Percentiles rank a stretch among this genome's conserved stretches.
These are phyloP conservation scores for Thomomys bottae DNA, from an alignment of 2,113 vertebrate genomes.

Conservation along the genomic window DNA sequence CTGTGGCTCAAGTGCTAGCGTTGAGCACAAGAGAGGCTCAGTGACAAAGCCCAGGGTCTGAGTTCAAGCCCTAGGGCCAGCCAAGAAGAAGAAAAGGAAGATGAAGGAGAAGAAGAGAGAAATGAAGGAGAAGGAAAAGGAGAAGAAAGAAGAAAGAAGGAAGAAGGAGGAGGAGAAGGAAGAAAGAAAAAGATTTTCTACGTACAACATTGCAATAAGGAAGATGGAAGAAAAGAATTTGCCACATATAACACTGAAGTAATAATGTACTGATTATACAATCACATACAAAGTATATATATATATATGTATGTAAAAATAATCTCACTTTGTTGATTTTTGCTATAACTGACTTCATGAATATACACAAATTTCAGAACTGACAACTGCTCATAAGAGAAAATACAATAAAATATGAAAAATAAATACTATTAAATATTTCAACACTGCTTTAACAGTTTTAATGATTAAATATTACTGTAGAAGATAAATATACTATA, in stretches of 20 bases:
- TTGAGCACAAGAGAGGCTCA: no score
- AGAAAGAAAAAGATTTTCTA: not conserved
- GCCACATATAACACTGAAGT: no score
- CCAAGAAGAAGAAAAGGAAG: not conserved
- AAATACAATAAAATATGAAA: conserved; percentile 41
- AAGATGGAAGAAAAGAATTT: no score
- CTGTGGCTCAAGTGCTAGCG: no score
- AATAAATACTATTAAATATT: not conserved
- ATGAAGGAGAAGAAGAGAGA: no score
- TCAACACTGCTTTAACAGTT: not conserved
- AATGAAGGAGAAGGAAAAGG: no score
- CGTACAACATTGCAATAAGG: no score
- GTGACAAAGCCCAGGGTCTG: no score
- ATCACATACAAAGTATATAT: not conserved
- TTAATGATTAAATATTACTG: conserved; percentile 53
- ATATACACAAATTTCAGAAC: conserved; percentile 32
- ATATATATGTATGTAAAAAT: not conserved
- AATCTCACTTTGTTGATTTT: not conserved
- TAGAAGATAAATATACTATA: not conserved
- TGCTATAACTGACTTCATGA: conserved; percentile 34
- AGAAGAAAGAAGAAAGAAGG: no score
- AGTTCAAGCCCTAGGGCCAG: no score
- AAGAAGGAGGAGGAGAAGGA: no score
- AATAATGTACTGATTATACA: not conserved
- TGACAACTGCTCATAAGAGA: not conserved